Base-by-base conservation (phyloP, 2,888 invertebrate genomes). In the Leucoma salicis region DNA sequence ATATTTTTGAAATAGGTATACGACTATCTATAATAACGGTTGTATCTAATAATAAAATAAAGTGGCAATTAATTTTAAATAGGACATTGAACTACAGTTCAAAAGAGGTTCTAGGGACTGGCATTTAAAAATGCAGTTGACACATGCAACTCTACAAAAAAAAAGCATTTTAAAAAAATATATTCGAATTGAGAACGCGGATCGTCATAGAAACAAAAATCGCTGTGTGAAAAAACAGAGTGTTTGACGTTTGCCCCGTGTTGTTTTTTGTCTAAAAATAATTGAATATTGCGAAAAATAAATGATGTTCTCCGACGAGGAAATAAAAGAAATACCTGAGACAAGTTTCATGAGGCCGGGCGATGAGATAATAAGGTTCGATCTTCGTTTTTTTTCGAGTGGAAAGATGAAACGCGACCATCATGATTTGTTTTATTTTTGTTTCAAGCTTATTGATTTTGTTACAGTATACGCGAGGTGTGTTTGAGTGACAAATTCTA, bases 231-330 rank as follows among this genome's bases (percentile, higher is more conserved):
- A 76, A 82, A 78, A 74, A 73, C 62, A 63, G 70, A 72, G 64
- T 70, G 73, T 74, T 78, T 61, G 61, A 61, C 61, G 53, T 53
- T 56, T 56, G 53, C 39, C 46, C 42, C 58, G 56, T 58, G 78
- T 78, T 78, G 74, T 72, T 77, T 82, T 85, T 84, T 82, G 74
- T 81, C 66, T 74, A 58, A 73, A 85, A 87, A 85, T 79, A 87
- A 82, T 86, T 86, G 83, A 86, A 83, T 74, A 82, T 74, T 80
- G 73, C 66, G 61, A 79, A 70, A 78, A 82, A 81, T 78, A 81
- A 84, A 86, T 76, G 74, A 89, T 89, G 89, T 86, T 89, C 77
- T 83, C 84, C 55, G 85, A 87, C 63, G 87, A 87, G 48, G 87
- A 88, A 80, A 86, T 85, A 78, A 89, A 87, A 86, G 78, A 77